These are phyloP conservation scores for Eulithis prunata DNA, from an alignment of 2,888 invertebrate species.

Conservation along the genomic window DNA sequence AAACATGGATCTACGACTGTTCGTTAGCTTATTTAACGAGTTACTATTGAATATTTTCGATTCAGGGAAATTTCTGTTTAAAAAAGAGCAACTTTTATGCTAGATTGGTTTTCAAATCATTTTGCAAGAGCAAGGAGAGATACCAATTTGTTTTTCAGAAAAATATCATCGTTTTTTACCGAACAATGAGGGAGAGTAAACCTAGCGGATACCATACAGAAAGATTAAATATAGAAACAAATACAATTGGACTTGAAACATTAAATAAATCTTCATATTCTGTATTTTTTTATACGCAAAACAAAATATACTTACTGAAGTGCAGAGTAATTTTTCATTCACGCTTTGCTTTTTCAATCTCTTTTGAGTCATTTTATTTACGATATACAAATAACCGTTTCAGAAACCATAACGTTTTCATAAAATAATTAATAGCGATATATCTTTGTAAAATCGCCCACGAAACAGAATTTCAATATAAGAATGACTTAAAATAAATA, in stretches of 20 bases:
- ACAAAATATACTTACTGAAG: not conserved
- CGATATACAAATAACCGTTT: slow-evolving; percentile 42
- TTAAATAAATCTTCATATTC: too few relatives aligned
- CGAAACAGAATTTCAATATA: slow-evolving; percentile 58
- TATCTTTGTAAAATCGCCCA: slow-evolving; percentile 60
- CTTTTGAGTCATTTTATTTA: slow-evolving; percentile 38
- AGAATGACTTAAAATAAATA: not conserved
- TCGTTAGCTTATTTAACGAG: slow-evolving; percentile 46
- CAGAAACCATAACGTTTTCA: slow-evolving; percentile 47
- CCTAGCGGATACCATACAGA: too few relatives aligned
- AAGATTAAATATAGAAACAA: too few relatives aligned
- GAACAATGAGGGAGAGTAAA: too few relatives aligned
- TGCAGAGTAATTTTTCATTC: slow-evolving; percentile 16
- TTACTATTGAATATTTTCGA: slow-evolving; percentile 35
- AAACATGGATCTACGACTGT: slow-evolving; percentile 68
- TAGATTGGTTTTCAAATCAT: slow-evolving; percentile 2
- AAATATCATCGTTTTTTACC: too few relatives aligned
- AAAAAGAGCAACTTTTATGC: slow-evolving; percentile 19
- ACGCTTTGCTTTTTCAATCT: not conserved
- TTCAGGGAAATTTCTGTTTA: slow-evolving; percentile 30
- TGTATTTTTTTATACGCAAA: too few relatives aligned
- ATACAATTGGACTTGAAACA: too few relatives aligned
- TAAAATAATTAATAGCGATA: slow-evolving; percentile 54
- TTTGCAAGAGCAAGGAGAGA: too few relatives aligned
- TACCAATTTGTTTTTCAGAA: too few relatives aligned